Conservation (phyloP, 2,797 vertebrate genomes). For the Zalophus californianus region DNA sequence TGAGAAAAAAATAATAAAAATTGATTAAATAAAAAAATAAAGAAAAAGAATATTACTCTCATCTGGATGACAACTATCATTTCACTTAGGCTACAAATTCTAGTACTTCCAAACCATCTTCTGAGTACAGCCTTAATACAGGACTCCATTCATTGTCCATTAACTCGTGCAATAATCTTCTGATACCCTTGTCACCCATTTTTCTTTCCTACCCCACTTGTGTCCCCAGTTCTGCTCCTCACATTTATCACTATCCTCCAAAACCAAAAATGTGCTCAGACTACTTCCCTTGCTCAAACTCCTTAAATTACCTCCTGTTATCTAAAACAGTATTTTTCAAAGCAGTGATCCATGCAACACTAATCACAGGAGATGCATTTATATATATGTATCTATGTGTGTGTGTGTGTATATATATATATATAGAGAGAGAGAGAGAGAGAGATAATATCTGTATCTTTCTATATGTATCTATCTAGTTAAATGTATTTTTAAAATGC, state of each 20-base stretch:
- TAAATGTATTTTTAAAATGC: neutral
- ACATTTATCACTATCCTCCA: neutral
- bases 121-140: neutral
- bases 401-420: neutral
- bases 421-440: neutral
- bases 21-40: neutral
- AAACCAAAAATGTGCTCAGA: neutral
- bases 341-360: neutral
- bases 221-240: neutral
- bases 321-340: neutral
- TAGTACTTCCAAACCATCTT: constrained; percentile 13
- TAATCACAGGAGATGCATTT: neutral
- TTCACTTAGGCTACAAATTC: constrained; percentile 6
- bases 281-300: neutral
- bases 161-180: neutral
- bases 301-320: neutral
- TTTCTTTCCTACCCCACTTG: neutral
- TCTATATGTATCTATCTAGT: neutral
- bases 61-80: neutral
- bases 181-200: neutral
- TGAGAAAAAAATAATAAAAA: neutral
- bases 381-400: neutral
- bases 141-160: neutral
- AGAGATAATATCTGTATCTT: neutral
- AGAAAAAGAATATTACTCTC: neutral